Percentiles rank a stretch among this genome's conserved stretches.
phyloP scores from a whole-genome alignment of 2,888 invertebrate species.

The Thereva unica region DNA sequence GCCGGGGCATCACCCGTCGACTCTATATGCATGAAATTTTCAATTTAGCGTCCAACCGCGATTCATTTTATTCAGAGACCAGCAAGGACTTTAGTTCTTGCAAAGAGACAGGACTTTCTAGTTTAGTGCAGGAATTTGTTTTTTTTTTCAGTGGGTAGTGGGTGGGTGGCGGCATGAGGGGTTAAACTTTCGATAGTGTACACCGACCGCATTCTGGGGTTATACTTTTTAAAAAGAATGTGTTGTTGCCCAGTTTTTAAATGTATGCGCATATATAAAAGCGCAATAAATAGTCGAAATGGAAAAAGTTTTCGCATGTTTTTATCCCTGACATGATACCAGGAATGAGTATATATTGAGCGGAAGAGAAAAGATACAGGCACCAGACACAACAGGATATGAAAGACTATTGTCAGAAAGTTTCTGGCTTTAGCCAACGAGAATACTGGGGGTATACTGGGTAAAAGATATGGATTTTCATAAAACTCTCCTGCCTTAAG shows the following conservation, averaged over 20 bases:
- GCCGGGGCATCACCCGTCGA: no score
- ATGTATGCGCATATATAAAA: conserved; percentile 34
- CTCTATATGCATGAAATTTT: conserved; percentile 20
- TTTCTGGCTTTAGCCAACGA: conserved; percentile 5
- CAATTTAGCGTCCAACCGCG: conserved; percentile 29
- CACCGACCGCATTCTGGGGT: no score
- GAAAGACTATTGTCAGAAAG: conserved; percentile 31
- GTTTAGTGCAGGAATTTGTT: background rate
- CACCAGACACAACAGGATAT: conserved; percentile 28
- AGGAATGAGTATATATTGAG: conserved; percentile 18
- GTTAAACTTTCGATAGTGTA: background rate
- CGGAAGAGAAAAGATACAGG: conserved; percentile 31
- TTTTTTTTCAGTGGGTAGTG: background rate
- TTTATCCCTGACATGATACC: conserved; percentile 18
- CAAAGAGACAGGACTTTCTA: conserved; percentile 16
- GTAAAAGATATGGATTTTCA: background rate
- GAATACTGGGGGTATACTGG: background rate
- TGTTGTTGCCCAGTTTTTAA: conserved; percentile 1
- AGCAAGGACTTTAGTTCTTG: background rate
- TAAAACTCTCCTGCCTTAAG: conserved; percentile 14
- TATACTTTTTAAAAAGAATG: no score
- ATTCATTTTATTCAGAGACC: conserved; percentile 26
- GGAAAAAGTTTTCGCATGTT: conserved; percentile 34
- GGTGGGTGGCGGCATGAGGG: conserved; percentile 4
- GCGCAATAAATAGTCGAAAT: conserved; percentile 32